Evolutionary conservation across 2,113 vertebrate genomes (phyloP), one percentile per base, ranked within the genome.

Genomic region (Larimichthys crocea): DNA sequence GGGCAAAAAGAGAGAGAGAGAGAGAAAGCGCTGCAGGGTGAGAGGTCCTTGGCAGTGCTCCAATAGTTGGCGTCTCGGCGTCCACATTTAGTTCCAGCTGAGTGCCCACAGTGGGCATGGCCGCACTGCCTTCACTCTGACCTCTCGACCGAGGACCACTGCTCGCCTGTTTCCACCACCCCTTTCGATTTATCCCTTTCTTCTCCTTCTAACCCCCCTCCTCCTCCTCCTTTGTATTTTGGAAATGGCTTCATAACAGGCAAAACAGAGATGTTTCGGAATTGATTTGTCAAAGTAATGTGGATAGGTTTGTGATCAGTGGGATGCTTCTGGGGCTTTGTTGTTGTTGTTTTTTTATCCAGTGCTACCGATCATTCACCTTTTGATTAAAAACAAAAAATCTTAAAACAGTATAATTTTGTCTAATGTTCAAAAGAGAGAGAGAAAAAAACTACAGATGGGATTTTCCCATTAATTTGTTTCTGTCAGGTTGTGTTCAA

Each of bases 31-130:
- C 90, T 88, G 90, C 81, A 68, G 89, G 91, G 84, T 88, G 86
- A 89, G 82, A 84, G 89, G 73, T 91, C 90, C 85, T 94, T 97
- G 96, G 95, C 96, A 87, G 81, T 76, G 74, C 71, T 95, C 95
- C 96, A 97, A 20, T 59, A 68, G 66, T 48, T 84, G 89, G 83
- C 87, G 91, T 92, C 89, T 82, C 90, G 81, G 94, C 79, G 92
- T 92, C 92, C 91, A 87, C 88, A 80, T 92, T 95, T 95, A 94
- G 95, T 95, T 95, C 94, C 94, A 95, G 91, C 82, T 85, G 85
- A 67, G 91, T 93, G 91, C 89, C 90, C 86, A 89, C 81, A 90
- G 93, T 90, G 80, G 89, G 92, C 90, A 91, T 89, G 90, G 90
- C 82, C 90, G 71, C 79, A 75, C 80, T 80, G 22, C 60, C 90